Evolutionary conservation across 2,888 invertebrate species (phyloP).

Genomic region (Hirtodrosophila alboralis): DNA sequence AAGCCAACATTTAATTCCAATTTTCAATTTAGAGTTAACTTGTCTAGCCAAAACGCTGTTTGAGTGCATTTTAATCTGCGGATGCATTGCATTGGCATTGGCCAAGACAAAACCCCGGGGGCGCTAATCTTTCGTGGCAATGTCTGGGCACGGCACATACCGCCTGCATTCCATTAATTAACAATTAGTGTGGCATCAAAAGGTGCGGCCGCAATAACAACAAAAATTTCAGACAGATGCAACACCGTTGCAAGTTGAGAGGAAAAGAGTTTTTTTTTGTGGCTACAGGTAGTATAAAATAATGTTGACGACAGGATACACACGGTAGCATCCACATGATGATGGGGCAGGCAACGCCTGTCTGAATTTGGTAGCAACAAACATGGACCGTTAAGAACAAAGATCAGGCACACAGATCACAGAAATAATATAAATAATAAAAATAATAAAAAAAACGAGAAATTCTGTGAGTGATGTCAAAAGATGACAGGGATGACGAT

Average conservation of each 20-base stretch:
- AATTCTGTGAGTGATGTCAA: constrained; percentile 43
- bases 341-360: constrained; percentile 75
- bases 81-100: constrained; percentile 8
- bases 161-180: constrained; percentile 72
- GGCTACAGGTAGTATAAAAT: constrained; percentile 22
- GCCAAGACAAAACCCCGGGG: constrained; percentile 14
- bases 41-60: constrained; percentile 1
- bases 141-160: constrained; percentile 45
- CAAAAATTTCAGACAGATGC: constrained; percentile 14
- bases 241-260: constrained; percentile 11
- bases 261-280: constrained; percentile 14
- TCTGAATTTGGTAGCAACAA: constrained; percentile 41
- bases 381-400: constrained; percentile 54
- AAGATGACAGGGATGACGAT: constrained; percentile 62
- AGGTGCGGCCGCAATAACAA: constrained; percentile 45
- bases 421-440: too few relatives aligned
- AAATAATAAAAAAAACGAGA: too few relatives aligned
- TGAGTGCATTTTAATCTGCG: constrained; percentile 8
- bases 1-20: constrained; percentile 24
- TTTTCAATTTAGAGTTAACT: constrained; percentile 15
- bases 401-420: constrained; percentile 39
- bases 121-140: constrained; percentile 39
- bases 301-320: constrained; percentile 54
- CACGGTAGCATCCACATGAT: constrained; percentile 64
- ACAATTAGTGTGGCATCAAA: constrained; percentile 69